Conservation (phyloP, 2,797 vertebrate genomes). For the Coendou prehensilis region DNA sequence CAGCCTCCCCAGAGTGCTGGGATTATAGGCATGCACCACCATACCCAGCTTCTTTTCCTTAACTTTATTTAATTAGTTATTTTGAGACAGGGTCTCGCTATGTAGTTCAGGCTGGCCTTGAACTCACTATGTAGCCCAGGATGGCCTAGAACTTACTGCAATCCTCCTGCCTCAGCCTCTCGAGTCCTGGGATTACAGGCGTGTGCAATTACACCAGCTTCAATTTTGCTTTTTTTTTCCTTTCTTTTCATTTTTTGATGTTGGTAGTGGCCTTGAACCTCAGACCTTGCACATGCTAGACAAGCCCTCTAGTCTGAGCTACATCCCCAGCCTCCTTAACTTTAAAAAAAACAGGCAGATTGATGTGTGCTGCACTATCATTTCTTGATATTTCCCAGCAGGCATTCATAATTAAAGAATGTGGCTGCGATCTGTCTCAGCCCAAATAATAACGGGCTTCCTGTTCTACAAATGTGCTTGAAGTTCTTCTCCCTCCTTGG, state of each 20-base stretch:
- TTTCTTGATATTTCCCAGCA: conserved; percentile 1
- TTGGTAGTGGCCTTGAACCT: neutral
- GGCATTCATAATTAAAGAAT: conserved; percentile 38
- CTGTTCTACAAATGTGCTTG: neutral
- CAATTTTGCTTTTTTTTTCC: neutral
- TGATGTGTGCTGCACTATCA: neutral
- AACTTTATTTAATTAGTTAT: too few relatives aligned
- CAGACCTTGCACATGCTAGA: neutral
- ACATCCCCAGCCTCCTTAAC: neutral
- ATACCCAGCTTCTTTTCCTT: neutral
- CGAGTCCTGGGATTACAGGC: neutral
- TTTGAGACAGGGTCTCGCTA: neutral
- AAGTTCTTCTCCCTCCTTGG: neutral
- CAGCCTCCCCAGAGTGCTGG: neutral
- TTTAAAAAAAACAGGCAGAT: neutral
- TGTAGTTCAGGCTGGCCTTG: neutral
- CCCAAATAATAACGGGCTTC: conserved; percentile 21
- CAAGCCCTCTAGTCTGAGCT: neutral
- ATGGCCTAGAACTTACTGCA: neutral
- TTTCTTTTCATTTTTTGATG: neutral
- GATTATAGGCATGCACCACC: neutral
- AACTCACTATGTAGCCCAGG: neutral
- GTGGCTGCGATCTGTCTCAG: neutral
- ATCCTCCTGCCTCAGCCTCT: neutral
- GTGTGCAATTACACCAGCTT: neutral